A percentile compares a stretch with the other conserved stretches of the same genome.
Conservation (phyloP, 35 echinoderm and acorn worm genomes). For the Antedon bifida region DNA sequence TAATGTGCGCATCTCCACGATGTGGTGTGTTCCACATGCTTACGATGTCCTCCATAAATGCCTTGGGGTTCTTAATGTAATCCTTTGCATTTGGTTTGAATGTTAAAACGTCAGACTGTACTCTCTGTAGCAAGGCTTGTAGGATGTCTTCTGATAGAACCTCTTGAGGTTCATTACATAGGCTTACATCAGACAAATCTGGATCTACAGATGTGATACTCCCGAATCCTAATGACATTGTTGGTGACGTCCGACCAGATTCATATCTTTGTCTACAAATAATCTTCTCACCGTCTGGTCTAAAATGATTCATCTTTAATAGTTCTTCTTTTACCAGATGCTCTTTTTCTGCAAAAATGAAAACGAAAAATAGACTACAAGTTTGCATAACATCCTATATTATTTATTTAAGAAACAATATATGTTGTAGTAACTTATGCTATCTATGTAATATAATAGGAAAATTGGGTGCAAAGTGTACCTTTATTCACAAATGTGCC, state of each 20-base stretch:
- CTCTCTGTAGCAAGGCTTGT: background rate
- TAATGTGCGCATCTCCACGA: conserved; percentile 5
- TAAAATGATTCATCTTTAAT: no score
- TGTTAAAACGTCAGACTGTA: background rate
- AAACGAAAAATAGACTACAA: no score
- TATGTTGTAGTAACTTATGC: no score
- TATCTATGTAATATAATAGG: no score
- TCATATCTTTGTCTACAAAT: background rate
- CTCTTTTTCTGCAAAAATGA: background rate
- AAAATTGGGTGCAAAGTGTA: no score
- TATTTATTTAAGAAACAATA: no score
- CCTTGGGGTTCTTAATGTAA: background rate
- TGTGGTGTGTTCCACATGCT: conserved; percentile 33
- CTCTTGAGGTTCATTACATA: no score
- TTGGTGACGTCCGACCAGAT: background rate
- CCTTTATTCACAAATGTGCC: no score
- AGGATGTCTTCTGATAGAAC: background rate
- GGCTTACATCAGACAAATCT: background rate
- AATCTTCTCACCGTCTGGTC: background rate
- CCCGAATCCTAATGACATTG: background rate
- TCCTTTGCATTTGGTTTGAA: background rate
- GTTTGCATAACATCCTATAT: no score
- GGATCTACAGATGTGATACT: background rate
- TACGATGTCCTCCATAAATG: conserved; percentile 19
- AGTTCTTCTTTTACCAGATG: background rate